Evolutionary conservation across 2,113 vertebrate species (phyloP).

Genomic region (Rhadina sibilatrix): DNA sequence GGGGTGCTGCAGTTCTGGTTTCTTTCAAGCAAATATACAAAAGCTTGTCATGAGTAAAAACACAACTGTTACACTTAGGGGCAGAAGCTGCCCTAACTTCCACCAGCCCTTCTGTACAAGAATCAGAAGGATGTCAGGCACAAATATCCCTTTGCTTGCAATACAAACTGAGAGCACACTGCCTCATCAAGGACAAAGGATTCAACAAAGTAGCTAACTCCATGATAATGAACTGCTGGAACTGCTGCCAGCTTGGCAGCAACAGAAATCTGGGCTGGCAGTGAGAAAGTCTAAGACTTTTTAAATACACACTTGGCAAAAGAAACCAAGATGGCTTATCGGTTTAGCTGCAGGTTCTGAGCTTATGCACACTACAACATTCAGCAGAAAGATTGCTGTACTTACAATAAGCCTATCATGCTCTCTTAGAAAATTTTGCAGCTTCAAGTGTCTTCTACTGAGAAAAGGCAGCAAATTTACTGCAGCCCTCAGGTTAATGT

Average conservation of each 20-base stretch:
- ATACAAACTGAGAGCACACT: background rate
- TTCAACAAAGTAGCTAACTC: background rate
- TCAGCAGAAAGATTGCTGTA: background rate
- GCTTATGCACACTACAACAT: background rate
- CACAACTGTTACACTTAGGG: background rate
- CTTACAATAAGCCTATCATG: background rate
- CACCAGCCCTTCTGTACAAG: background rate
- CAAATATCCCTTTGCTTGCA: background rate
- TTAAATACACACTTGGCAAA: constrained; percentile 14
- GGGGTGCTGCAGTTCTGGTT: background rate
- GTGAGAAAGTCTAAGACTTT: background rate
- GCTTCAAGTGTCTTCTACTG: background rate
- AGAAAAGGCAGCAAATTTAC: background rate
- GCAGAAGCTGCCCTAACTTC: background rate
- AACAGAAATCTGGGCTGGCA: background rate
- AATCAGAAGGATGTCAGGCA: background rate
- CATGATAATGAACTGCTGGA: background rate
- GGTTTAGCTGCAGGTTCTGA: background rate
- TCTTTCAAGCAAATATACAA: background rate
- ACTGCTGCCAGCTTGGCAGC: background rate
- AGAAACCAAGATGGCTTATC: background rate
- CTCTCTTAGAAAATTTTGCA: background rate
- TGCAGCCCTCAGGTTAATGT: background rate
- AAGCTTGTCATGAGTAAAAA: background rate
- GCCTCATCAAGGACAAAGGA: background rate